phyloP scores from a whole-genome alignment of 2,888 invertebrate species.

The Chydorus sphaericus region DNA sequence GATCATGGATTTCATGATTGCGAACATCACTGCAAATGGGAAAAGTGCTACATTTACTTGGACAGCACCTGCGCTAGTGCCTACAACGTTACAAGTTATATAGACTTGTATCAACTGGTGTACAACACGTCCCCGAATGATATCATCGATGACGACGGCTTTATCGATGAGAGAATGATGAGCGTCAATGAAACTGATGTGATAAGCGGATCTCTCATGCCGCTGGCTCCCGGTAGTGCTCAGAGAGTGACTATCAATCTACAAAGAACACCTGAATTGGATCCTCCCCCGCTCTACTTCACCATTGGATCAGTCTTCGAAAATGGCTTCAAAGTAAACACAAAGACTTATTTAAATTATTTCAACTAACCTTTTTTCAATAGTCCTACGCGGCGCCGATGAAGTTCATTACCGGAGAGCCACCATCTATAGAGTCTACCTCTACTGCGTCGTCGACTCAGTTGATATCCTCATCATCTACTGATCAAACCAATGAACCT shows the following conservation, averaged over 20 bases:
- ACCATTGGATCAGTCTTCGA: neutral
- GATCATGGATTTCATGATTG: neutral
- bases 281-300: neutral
- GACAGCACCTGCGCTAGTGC: conserved; percentile 4
- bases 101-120: neutral
- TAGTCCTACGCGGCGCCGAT: too few species aligned
- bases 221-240: neutral
- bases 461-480: too few species aligned
- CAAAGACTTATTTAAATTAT: too few species aligned
- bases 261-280: neutral
- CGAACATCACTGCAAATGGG: neutral
- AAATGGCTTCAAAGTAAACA: too few species aligned
- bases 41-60: neutral
- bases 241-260: neutral
- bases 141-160: neutral
- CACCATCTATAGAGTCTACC: too few species aligned
- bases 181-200: neutral
- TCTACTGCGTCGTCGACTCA: too few species aligned
- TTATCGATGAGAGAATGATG: neutral
- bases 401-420: too few species aligned
- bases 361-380: too few species aligned
- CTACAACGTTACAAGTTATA: too few species aligned
- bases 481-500: too few species aligned
- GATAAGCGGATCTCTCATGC: neutral
- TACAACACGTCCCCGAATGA: neutral